These are phyloP conservation scores for Sebastes baramenuke DNA, from an alignment of 2,797 vertebrate genomes.

Conservation along the genomic window DNA sequence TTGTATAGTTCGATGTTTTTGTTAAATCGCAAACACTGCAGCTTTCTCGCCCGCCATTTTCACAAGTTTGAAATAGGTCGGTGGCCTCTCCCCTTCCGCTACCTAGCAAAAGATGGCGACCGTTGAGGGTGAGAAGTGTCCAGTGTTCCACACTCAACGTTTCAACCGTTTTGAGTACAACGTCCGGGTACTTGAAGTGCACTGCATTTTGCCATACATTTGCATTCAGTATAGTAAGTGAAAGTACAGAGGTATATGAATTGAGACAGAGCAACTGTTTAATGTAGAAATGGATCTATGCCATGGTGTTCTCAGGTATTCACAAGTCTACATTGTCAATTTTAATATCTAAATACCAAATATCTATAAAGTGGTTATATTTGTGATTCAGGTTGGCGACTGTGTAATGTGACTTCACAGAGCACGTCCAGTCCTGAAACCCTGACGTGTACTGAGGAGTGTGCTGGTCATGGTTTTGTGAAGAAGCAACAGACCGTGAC, in stretches of 20 bases:
- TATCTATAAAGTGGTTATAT: background rate
- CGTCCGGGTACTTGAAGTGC: too few relatives aligned
- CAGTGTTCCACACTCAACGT: background rate
- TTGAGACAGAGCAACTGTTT: background rate
- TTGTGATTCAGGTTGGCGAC: background rate
- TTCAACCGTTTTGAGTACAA: too few relatives aligned
- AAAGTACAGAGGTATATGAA: too few relatives aligned
- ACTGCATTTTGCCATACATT: too few relatives aligned
- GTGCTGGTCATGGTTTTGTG: constrained; percentile 24
- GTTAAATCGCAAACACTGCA: too few relatives aligned
- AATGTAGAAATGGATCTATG: background rate
- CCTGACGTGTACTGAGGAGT: background rate
- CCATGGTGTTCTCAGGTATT: background rate
- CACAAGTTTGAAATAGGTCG: too few relatives aligned
- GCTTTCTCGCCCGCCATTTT: too few relatives aligned
- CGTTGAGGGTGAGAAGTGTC: too few relatives aligned
- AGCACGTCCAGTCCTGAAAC: background rate
- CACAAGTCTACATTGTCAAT: background rate
- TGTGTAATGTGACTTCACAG: background rate
- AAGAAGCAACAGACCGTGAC: constrained; percentile 17
- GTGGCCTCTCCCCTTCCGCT: too few relatives aligned
- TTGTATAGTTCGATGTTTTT: too few relatives aligned
- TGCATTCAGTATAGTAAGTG: too few relatives aligned
- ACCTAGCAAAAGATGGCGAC: too few relatives aligned
- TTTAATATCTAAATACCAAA: background rate